Base-by-base conservation (phyloP, 2,797 vertebrate genomes). In the Mormyrops attenuatus region DNA sequence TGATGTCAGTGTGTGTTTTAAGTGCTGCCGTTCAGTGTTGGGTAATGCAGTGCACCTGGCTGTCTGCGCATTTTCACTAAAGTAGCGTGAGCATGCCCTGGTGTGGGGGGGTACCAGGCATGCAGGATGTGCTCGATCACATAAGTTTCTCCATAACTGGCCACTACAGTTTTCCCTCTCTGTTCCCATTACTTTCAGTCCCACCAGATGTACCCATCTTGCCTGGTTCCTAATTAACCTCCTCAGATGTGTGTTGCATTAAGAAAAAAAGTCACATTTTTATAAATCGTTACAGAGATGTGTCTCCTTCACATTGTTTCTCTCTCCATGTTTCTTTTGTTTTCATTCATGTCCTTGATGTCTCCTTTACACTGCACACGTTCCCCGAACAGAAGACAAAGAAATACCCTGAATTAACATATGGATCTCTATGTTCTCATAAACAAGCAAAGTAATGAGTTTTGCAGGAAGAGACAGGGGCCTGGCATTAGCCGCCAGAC, bases 401-500 rank as follows among this genome's bases (percentile, higher is more conserved):
- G 60, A 88, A 80, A 52, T 66, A 47, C 53, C 52, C n/a, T 63
- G 55, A 66, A 63, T 77, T 47, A 17, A 80, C 88, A 90, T 88
- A 89, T 44, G 89, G 89, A 87, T 90, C 88, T 57, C 88, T 49
- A 88, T 69, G 90, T 92, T 89, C 90, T 89, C 89, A 92, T 84
- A 88, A 26, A n/a, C 20, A 38, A 20, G 41, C 22, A 69, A 55
- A n/a, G 41, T 89, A 34, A 66, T 66, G 26, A 85, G 55, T 49
- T 55, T 89, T 26, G 3, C 5, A 63, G 88, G 22, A 17, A 60
- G 47, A 82, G 69, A 17, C 55, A 20, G 5, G 38, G 52, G 13
- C 60, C 69, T 53, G 44, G 55, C 17, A 85, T 89, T 91, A 94
- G 93, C 93, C 94, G 90, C 86, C 91, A 90, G 89, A 87, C 92